Conservation (phyloP, 2,888 invertebrate genomes). For the Drosophila parthenogenetica region DNA sequence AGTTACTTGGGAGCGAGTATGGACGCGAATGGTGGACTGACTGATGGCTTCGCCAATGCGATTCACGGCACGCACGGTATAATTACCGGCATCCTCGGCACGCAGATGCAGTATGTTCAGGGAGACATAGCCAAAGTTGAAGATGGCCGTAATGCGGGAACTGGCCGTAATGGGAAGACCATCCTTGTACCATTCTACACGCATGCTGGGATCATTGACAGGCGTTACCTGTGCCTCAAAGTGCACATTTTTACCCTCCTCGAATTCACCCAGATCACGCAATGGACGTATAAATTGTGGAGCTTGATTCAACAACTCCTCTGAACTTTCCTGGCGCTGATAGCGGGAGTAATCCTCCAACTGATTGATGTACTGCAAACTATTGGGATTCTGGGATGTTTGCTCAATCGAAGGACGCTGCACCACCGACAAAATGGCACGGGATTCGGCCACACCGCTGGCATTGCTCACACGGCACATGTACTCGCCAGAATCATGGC, state of each 20-base stretch:
- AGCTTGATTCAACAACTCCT: slow-evolving; percentile 92
- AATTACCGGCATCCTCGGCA: slow-evolving; percentile 98
- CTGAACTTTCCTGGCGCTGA: slow-evolving; percentile 93
- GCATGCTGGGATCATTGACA: slow-evolving; percentile 96
- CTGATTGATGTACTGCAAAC: slow-evolving; percentile 95
- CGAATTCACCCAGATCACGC: slow-evolving; percentile 93
- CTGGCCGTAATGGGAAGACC: slow-evolving; percentile 98
- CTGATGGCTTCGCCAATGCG: slow-evolving; percentile 95
- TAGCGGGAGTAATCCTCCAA: slow-evolving; percentile 96
- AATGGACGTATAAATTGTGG: slow-evolving; percentile 95
- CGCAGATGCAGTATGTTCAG: slow-evolving; percentile 99
- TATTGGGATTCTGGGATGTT: slow-evolving; percentile 95
- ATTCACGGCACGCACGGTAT: slow-evolving; percentile 96
- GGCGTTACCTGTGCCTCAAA: slow-evolving; percentile 97
- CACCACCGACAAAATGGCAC: slow-evolving; percentile 92
- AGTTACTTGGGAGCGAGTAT: slow-evolving; percentile 92
- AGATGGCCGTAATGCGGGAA: slow-evolving; percentile 98
- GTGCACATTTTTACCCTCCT: slow-evolving; percentile 96
- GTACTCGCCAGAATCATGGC: slow-evolving; percentile 95
- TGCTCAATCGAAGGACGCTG: slow-evolving; percentile 94
- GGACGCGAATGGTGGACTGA: slow-evolving; percentile 91
- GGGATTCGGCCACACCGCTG: slow-evolving; percentile 94
- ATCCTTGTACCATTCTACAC: slow-evolving; percentile 98
- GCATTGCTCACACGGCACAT: slow-evolving; percentile 94
- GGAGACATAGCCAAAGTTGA: slow-evolving; percentile 99